Base-by-base conservation (phyloP, 2,113 vertebrate genomes). In the Theristicus caerulescens region DNA sequence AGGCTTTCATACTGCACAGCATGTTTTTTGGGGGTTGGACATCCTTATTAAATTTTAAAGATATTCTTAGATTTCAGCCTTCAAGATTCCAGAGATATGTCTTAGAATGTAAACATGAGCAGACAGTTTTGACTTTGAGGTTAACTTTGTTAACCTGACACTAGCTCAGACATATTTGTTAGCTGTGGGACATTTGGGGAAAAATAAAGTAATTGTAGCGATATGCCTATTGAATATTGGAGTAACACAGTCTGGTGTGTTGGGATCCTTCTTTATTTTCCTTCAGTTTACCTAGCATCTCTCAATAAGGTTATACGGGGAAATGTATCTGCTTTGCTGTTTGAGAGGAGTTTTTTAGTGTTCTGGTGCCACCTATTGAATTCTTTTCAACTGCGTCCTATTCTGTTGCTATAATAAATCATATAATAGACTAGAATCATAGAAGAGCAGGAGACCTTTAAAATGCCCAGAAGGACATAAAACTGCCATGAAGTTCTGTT, bases 341-440 rank as follows among this genome's bases (percentile, higher is more conserved):
- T 42, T 58, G 71, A 92, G 49, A 74, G 18, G 52, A 66, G 66
- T 95, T 97, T 96, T 91, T 84, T 97, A 70, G 96, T 96, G 94
- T 94, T 96, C 34, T 98, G 87, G 86, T 97, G 98, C 98, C 98
- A 98, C 94, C 98, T 98, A 97, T 87, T 97, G 98, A 97, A 95
- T 95, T 79, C 3, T 78, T 90, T 44, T 71, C 70, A 82, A 70
- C 44, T 49, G 24, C 1, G 0, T 78, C 70, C 21, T 93, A 25
- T 42, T 93, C 54, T 47, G 27, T n/a, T 46, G 82, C 46, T 78
- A 20, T 54, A 52, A 71, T 36, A 72, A 88, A 59, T 20, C 21
- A 17, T 47, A 20, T 1, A 11, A n/a, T 31, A 76, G 40, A 78
- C 77, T 8, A 44, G 55, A 78, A 24, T 70, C 44, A 38, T 25